A percentile compares a stretch with the other conserved stretches of the same genome.
These are phyloP conservation scores for Leptinotarsa rubiginosa DNA, from an alignment of 2,888 invertebrate species.

Conservation along the genomic window DNA sequence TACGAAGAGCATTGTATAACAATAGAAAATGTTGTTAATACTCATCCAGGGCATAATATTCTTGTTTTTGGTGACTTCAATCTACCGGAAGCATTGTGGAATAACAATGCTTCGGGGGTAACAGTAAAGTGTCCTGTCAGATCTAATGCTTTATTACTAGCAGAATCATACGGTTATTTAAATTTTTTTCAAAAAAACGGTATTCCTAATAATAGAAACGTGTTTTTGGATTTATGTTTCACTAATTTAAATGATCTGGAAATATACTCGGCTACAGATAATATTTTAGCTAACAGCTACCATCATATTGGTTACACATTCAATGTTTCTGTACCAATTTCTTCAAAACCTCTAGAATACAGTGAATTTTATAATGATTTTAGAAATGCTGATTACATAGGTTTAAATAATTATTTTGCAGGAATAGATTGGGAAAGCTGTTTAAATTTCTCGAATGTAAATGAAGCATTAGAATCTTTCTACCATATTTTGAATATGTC, in stretches of 20 bases:
- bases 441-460: neutral
- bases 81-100: neutral
- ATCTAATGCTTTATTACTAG: constrained; percentile 3
- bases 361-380: constrained; percentile 3
- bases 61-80: too few relatives aligned
- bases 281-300: neutral
- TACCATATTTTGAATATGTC: neutral
- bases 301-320: constrained; percentile 6
- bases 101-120: constrained; percentile 6
- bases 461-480: neutral
- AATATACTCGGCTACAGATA: neutral
- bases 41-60: too few relatives aligned
- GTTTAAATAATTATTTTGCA: constrained; percentile 2
- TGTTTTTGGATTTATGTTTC: too few relatives aligned
- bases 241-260: neutral
- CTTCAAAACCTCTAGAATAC: neutral
- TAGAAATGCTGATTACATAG: neutral
- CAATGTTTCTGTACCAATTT: neutral
- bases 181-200: neutral
- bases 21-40: neutral
- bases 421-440: neutral
- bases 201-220: neutral
- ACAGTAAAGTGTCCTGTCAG: constrained; percentile 16
- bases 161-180: neutral
- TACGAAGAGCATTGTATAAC: constrained; percentile 17